These are phyloP conservation scores for Poeciliopsis turrubarensis DNA, from an alignment of 2,113 vertebrate genomes.

Conservation along the genomic window DNA sequence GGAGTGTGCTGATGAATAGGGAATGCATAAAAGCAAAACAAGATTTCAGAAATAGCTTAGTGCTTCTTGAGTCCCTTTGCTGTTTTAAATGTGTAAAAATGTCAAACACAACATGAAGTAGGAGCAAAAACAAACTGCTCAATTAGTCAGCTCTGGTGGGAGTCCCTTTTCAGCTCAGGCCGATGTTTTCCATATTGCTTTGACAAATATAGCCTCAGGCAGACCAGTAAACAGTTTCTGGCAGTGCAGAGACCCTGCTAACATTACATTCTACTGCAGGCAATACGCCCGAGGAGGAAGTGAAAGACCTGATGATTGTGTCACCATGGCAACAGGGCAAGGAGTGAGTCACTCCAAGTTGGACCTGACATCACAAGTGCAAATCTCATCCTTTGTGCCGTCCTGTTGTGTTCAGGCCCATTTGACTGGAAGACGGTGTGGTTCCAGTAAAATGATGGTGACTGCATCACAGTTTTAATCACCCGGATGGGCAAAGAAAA, in stretches of 20 bases:
- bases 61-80: conserved; percentile 5
- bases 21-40: conserved; percentile 19
- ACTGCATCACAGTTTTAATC: conserved; percentile 58
- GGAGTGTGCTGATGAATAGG: neutral
- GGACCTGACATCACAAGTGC: conserved; percentile 42
- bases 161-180: conserved; percentile 36
- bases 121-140: conserved; percentile 45
- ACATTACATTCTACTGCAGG: conserved; percentile 49
- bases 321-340: conserved; percentile 68
- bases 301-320: conserved; percentile 42
- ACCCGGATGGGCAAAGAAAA: conserved; percentile 32
- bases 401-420: conserved; percentile 2
- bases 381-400: conserved; percentile 10
- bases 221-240: conserved; percentile 51
- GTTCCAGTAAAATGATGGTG: conserved; percentile 46
- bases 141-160: conserved; percentile 35
- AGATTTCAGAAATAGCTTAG: conserved; percentile 16
- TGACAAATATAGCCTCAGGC: conserved; percentile 58
- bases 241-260: conserved; percentile 30
- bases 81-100: conserved; percentile 21
- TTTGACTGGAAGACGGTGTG: conserved; percentile 46
- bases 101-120: conserved; percentile 23
- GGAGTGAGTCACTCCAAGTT: conserved; percentile 46
- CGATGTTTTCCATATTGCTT: conserved; percentile 52
- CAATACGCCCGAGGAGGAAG: conserved; percentile 39